Conservation (phyloP, 1,140 invertebrate species). For the Piezodorus guildinii region DNA sequence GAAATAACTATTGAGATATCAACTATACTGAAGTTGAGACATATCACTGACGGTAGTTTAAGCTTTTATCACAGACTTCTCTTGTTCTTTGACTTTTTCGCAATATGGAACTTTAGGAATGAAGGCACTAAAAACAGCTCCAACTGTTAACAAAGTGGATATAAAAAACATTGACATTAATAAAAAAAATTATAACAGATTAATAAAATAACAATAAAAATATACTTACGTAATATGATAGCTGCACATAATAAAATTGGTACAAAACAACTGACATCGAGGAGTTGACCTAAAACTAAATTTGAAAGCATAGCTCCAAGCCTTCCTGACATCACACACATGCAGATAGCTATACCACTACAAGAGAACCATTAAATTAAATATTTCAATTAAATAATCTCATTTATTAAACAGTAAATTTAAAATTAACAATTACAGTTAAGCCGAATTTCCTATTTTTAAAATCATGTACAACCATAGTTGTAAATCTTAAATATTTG, state of each 20-base stretch:
- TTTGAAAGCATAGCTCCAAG: constrained; percentile 43
- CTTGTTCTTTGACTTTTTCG: background rate
- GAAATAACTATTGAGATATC: no score
- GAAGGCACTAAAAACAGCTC: background rate
- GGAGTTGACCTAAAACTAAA: constrained; percentile 40
- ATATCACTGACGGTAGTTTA: background rate
- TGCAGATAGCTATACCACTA: constrained; percentile 36
- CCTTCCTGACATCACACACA: constrained; percentile 40
- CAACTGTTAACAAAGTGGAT: background rate
- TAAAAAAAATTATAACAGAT: background rate
- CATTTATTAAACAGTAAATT: no score
- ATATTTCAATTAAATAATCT: no score
- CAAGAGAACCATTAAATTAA: background rate
- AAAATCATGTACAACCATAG: no score
- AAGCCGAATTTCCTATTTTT: no score
- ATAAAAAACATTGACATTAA: constrained; percentile 26
- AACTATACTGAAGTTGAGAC: background rate
- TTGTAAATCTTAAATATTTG: no score
- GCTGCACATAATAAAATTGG: constrained; percentile 29
- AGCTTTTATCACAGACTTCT: background rate
- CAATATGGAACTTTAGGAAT: background rate
- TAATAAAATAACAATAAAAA: background rate
- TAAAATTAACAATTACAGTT: no score
- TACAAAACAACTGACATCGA: constrained; percentile 39
- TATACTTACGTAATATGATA: background rate